Conservation (phyloP, 2,113 vertebrate genomes). For the Orcinus orca region DNA sequence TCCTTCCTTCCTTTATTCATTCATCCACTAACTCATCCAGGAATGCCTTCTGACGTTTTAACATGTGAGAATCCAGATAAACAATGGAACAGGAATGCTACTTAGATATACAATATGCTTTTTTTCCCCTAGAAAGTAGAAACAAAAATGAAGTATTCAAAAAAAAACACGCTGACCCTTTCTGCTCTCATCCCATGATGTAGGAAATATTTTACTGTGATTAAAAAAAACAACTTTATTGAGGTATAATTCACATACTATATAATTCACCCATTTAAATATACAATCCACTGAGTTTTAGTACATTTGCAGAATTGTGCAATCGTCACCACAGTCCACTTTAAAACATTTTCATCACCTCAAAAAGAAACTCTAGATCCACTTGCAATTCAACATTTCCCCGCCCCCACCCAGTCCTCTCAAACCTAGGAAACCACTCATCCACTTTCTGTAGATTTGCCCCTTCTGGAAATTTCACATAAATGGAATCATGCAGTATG, state of each 20-base stretch:
- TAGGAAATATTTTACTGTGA: constrained; percentile 7
- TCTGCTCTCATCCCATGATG: not conserved
- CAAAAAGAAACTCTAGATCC: not conserved
- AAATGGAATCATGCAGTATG: not conserved
- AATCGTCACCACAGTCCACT: not conserved
- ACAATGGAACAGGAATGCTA: not conserved
- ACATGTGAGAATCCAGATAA: not conserved
- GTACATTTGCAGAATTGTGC: not conserved
- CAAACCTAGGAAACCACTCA: not conserved
- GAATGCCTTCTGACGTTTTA: not conserved
- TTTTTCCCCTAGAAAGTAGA: not conserved
- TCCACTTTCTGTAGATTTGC: not conserved
- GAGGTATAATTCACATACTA: not conserved
- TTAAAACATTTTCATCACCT: not conserved
- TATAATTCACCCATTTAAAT: not conserved
- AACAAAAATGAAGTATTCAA: not conserved
- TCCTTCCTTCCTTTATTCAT: too few species aligned
- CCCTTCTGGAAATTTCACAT: not conserved
- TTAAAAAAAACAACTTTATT: not conserved
- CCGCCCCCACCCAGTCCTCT: not conserved
- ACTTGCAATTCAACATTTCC: not conserved
- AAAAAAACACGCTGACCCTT: not conserved
- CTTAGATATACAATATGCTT: not conserved
- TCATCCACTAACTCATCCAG: not conserved
- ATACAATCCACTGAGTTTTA: not conserved